These are phyloP conservation scores for Heliothis subflexa DNA, from an alignment of 1,140 invertebrate species.

Conservation along the genomic window DNA sequence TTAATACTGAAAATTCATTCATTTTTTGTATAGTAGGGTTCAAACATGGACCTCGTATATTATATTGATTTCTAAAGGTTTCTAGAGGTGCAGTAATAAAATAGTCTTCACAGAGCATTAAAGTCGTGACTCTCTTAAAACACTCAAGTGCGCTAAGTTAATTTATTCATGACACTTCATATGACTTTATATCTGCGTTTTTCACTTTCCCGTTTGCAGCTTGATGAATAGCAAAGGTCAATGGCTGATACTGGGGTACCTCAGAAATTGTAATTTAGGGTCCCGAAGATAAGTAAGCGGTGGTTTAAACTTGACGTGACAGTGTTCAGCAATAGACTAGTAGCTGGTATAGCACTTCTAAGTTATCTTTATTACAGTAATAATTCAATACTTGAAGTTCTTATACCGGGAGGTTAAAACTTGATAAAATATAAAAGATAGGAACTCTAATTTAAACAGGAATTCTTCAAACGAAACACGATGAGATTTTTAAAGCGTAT, in stretches of 20 bases:
- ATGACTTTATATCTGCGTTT: slow-evolving; percentile 5
- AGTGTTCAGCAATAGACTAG: slow-evolving; percentile 6
- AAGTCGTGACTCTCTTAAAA: background rate
- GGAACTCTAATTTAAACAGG: too few relatives aligned
- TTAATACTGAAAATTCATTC: background rate
- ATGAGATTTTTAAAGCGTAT: background rate
- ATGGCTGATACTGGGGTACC: slow-evolving; percentile 41
- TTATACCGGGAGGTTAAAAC: too few relatives aligned
- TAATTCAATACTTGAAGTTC: background rate
- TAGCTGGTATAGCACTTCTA: background rate
- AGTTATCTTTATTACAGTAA: background rate
- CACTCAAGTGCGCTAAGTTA: background rate
- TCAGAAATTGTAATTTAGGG: slow-evolving; percentile 47
- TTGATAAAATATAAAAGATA: too few relatives aligned
- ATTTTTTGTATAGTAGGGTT: too few relatives aligned
- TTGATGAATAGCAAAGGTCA: slow-evolving; percentile 53
- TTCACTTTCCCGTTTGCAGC: slow-evolving; percentile 39
- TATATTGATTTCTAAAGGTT: background rate
- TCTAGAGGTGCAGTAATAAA: too few relatives aligned
- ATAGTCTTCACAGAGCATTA: too few relatives aligned
- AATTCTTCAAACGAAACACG: background rate
- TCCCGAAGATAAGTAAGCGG: slow-evolving; percentile 45
- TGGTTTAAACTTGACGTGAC: slow-evolving; percentile 34
- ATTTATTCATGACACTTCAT: slow-evolving; percentile 9
- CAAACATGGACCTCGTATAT: background rate